These are phyloP conservation scores for Pachydiplax longipennis DNA, from an alignment of 2,888 invertebrate species.

Conservation along the genomic window DNA sequence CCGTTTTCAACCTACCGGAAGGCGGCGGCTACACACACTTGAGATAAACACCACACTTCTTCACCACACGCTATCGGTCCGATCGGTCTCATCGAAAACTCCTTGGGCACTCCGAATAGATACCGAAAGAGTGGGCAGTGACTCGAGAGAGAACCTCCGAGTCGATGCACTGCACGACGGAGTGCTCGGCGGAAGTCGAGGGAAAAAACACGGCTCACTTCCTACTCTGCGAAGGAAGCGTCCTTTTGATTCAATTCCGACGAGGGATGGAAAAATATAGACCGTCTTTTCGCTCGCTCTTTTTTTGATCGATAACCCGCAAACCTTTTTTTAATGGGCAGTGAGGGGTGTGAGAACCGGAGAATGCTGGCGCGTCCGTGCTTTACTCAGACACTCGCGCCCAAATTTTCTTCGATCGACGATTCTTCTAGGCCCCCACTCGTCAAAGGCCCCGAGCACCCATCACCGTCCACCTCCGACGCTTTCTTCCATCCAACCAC, in stretches of 20 bases:
- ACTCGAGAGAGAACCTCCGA: too few relatives aligned
- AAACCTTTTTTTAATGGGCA: background rate
- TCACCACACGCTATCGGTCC: background rate
- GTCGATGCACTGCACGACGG: too few relatives aligned
- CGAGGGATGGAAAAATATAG: too few relatives aligned
- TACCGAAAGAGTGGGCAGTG: too few relatives aligned
- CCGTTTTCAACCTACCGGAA: background rate
- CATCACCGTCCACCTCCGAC: background rate
- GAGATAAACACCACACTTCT: background rate
- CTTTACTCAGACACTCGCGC: background rate
- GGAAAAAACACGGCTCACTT: too few relatives aligned
- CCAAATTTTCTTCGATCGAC: background rate
- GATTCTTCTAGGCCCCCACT: background rate
- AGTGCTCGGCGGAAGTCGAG: too few relatives aligned
- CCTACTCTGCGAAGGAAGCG: too few relatives aligned
- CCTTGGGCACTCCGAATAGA: too few relatives aligned
- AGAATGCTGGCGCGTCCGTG: background rate
- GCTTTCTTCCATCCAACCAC: background rate
- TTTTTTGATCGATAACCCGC: background rate
- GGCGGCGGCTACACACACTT: background rate
- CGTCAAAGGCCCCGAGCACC: background rate
- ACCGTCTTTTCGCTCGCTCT: background rate
- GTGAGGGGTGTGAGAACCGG: background rate
- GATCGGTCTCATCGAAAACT: too few relatives aligned
- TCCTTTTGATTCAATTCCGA: too few relatives aligned